A percentile compares a stretch with the other conserved stretches of the same genome.
Evolutionary conservation across 2,797 vertebrate genomes (phyloP).

Genomic region (Sylvilagus floridanus): DNA sequence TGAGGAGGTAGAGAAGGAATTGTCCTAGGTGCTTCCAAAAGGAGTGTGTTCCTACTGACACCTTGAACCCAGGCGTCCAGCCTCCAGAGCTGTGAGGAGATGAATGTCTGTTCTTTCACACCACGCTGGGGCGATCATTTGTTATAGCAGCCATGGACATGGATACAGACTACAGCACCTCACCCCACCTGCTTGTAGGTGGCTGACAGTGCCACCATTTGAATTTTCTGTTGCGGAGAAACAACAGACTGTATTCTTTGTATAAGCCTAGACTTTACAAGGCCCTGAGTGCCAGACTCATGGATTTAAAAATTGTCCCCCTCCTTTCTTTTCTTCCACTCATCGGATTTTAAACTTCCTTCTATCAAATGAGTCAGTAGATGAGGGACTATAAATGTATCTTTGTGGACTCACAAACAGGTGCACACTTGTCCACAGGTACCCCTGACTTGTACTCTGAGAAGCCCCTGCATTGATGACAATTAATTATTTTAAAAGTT

Average conservation of each 20-base stretch:
- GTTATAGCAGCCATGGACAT: not conserved
- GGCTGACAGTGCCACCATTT: not conserved
- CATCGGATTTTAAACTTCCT: not conserved
- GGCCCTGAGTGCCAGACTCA: not conserved
- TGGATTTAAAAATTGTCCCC: not conserved
- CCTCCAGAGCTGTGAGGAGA: not conserved
- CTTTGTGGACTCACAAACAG: not conserved
- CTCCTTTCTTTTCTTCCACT: not conserved
- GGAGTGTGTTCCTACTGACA: not conserved
- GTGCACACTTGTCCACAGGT: not conserved
- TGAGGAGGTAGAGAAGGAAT: not conserved
- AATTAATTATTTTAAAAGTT: too few relatives aligned
- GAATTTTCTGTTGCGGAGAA: not conserved
- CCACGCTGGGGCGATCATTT: not conserved
- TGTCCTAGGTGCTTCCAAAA: not conserved
- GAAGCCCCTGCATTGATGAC: not conserved
- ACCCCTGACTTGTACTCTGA: not conserved
- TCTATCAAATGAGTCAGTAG: not conserved
- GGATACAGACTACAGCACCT: not conserved
- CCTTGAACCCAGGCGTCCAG: not conserved
- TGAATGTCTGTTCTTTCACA: not conserved
- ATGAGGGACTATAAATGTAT: not conserved
- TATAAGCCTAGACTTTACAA: not conserved
- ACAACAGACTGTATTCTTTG: not conserved
- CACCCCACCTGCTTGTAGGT: not conserved